Evolutionary conservation across 2,797 vertebrate species (phyloP), one percentile per base, ranked within the genome.

Genomic region (Sebastes hubbsi): DNA sequence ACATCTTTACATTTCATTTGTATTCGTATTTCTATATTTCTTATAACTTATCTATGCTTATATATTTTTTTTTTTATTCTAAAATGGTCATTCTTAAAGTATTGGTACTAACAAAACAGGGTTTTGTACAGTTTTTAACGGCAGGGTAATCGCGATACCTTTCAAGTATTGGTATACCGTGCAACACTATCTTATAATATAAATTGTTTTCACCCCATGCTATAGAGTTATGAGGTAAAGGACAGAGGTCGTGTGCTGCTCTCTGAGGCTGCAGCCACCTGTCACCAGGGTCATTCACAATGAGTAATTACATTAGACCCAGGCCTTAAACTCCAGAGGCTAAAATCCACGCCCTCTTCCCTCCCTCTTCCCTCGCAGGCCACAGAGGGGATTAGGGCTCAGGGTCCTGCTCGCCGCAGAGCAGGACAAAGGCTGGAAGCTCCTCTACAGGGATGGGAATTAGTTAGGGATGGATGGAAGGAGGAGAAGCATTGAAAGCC

Each of bases 221-320:
- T 64, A 63, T n/a, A 75, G 68, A 75, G 42, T 72, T 68, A 36
- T 2, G 16, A 68, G 54, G 62, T 9, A 29, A 42, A 87, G 75
- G 67, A 75, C 76, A 79, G 38, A 46, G 67, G 81, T 84, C 58
- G 63, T 25, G n/a, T 69, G 67, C 59, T 55, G 8, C 64, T 76
- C 54, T 74, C 20, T 34, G 72, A 72, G 56, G 67, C 69, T 68
- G 38, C 34, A 78, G 72, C 58, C 56, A 55, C 32, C 69, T 55
- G 68, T 64, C 81, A 83, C 77, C 25, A 71, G 72, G 87, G 78
- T 82, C 71, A 75, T 38, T 81, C 49, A 42, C 59, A 56, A 64
- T 73, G 81, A 88, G 82, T 91, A 86, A 91, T 87, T 82, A 81
- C 80, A 83, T 87, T 75, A 89, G 70, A 82, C 67, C 42, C 72